These are phyloP conservation scores for Synanceia verrucosa DNA, from an alignment of 2,797 vertebrate genomes.

Conservation along the genomic window DNA sequence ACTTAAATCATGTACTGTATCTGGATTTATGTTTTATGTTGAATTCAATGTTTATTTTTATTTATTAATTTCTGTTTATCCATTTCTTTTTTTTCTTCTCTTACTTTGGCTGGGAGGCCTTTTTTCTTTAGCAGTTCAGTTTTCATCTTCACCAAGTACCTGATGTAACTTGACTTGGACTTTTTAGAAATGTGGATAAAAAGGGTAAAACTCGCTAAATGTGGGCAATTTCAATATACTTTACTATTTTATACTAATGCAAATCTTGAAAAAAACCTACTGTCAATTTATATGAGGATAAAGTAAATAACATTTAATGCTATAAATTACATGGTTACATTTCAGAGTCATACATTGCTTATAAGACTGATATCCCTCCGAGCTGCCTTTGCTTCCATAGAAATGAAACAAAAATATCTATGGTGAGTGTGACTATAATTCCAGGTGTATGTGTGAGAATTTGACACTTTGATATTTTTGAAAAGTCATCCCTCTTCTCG, in stretches of 20 bases:
- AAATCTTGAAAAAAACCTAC: background rate
- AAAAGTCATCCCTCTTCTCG: background rate
- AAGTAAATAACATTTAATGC: background rate
- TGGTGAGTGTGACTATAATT: background rate
- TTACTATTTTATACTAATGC: too few relatives aligned
- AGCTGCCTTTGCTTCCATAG: background rate
- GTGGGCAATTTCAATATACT: background rate
- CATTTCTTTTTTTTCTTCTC: background rate
- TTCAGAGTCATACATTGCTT: background rate
- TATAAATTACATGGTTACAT: background rate
- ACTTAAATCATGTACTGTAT: background rate
- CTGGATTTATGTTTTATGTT: background rate
- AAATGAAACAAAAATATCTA: background rate
- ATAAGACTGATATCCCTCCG: background rate
- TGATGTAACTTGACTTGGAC: too few relatives aligned
- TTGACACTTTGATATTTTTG: conserved; percentile 1
- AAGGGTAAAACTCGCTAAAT: too few relatives aligned
- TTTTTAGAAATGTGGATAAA: too few relatives aligned
- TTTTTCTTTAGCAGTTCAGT: too few relatives aligned
- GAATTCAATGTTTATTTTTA: background rate
- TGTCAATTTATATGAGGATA: background rate
- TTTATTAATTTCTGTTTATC: too few relatives aligned
- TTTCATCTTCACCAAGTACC: too few relatives aligned
- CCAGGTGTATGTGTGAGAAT: background rate
- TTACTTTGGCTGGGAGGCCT: too few relatives aligned